Conservation (phyloP, 2,797 vertebrate genomes). For the Amphiprion clarkii region DNA sequence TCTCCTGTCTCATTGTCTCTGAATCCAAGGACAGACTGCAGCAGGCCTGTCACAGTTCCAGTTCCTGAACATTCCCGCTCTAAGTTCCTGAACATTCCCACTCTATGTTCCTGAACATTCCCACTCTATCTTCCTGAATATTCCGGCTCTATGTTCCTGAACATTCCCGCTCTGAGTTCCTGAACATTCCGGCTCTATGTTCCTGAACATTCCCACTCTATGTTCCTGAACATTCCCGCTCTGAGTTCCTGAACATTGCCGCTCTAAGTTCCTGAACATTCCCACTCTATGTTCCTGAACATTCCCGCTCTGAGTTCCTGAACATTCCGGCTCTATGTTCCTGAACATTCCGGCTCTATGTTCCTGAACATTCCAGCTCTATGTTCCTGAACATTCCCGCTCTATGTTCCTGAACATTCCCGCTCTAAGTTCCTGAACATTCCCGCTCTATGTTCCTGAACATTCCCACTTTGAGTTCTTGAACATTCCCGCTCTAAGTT, state of each 20-base stretch:
- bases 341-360: conserved; percentile 40
- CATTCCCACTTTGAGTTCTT: conserved; percentile 24
- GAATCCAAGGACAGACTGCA: conserved; percentile 65
- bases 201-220: conserved; percentile 34
- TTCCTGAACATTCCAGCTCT: conserved; percentile 45
- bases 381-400: conserved; percentile 35
- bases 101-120: no score
- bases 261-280: conserved; percentile 42
- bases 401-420: neutral
- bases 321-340: conserved; percentile 47
- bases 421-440: conserved; percentile 35
- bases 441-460: conserved; percentile 36
- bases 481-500: conserved; percentile 11
- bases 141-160: no score
- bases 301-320: conserved; percentile 43
- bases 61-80: no score
- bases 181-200: conserved; percentile 29
- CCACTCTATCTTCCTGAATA: no score
- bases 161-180: conserved; percentile 1
- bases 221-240: neutral
- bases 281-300: conserved; percentile 32
- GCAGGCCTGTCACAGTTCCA: conserved; percentile 65
- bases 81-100: no score
- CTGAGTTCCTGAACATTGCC: conserved; percentile 38
- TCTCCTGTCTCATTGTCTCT: conserved; percentile 50